Evolutionary conservation across 2,797 vertebrate genomes (phyloP).

Genomic region (Manis pentadactyla): DNA sequence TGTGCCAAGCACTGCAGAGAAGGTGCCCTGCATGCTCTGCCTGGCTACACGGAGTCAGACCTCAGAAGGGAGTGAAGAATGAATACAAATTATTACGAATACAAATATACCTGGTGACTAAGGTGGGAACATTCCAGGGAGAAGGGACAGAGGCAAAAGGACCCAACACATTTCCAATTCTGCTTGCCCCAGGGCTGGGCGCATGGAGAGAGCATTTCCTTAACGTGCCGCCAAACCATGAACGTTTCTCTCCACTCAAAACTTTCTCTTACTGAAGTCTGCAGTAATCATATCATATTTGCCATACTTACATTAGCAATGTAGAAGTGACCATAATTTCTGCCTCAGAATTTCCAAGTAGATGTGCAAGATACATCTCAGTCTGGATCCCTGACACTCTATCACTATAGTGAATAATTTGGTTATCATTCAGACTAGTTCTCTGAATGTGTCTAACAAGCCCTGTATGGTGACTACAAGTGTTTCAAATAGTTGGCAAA

Average conservation of each 20-base stretch:
- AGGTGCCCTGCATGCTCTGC: background rate
- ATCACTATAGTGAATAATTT: slow-evolving; percentile 82
- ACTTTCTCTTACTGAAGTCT: slow-evolving; percentile 60
- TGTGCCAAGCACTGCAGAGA: background rate
- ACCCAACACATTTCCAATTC: background rate
- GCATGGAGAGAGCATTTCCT: background rate
- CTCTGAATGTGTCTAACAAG: slow-evolving; percentile 86
- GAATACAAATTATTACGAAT: background rate
- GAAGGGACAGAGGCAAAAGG: background rate
- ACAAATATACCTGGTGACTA: background rate
- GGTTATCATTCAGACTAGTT: slow-evolving; percentile 87
- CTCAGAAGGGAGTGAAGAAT: background rate
- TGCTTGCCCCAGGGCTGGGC: background rate
- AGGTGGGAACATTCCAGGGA: background rate
- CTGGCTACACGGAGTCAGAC: background rate
- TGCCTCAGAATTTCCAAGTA: slow-evolving; percentile 81
- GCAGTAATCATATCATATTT: slow-evolving; percentile 59
- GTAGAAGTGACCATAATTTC: slow-evolving; percentile 71
- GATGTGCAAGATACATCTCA: slow-evolving; percentile 87
- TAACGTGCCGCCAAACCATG: slow-evolving; percentile 2
- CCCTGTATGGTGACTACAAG: slow-evolving; percentile 76
- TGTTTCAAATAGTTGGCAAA: slow-evolving; percentile 53
- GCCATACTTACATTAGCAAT: slow-evolving; percentile 61
- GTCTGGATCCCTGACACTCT: slow-evolving; percentile 84
- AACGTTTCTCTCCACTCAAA: slow-evolving; percentile 33